Conservation (phyloP, 2,888 invertebrate genomes). For the Drosophila infuscata region DNA sequence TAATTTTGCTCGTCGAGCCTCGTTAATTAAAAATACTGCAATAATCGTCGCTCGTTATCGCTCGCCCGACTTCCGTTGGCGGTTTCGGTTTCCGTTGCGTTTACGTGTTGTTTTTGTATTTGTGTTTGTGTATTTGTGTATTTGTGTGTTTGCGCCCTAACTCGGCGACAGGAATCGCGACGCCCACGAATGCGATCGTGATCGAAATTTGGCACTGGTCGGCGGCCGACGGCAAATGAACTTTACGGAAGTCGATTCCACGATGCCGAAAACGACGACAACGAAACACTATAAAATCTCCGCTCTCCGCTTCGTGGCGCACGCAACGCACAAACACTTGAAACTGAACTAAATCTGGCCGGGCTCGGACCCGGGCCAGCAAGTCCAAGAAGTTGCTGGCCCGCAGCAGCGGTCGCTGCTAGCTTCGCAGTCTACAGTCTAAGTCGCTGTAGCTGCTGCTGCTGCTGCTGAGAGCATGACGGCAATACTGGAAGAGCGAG, state of each 20-base stretch:
- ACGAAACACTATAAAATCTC: constrained; percentile 55
- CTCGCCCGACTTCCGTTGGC: constrained; percentile 58
- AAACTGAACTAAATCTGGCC: constrained; percentile 84
- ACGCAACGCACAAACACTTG: constrained; percentile 84
- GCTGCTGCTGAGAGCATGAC: constrained; percentile 59
- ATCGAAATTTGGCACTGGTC: constrained; percentile 47
- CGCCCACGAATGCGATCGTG: constrained; percentile 63
- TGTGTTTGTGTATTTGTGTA: constrained; percentile 20
- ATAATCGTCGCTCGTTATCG: constrained; percentile 48
- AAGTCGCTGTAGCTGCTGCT: constrained; percentile 15
- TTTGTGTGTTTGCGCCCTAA: constrained; percentile 34
- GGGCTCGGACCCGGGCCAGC: constrained; percentile 80
- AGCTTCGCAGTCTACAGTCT: constrained; percentile 49
- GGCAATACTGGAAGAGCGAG: constrained; percentile 62
- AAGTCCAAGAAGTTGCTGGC: constrained; percentile 84
- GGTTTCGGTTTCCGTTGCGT: constrained; percentile 51
- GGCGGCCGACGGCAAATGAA: constrained; percentile 68
- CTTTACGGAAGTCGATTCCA: constrained; percentile 73
- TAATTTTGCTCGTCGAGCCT: constrained; percentile 50
- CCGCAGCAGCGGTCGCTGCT: constrained; percentile 61
- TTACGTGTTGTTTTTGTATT: constrained; percentile 32
- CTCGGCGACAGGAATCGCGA: constrained; percentile 71
- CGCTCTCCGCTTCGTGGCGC: constrained; percentile 81
- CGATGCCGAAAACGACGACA: constrained; percentile 49
- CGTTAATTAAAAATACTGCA: constrained; percentile 77